phyloP scores from a whole-genome alignment of 2,888 invertebrate genomes.

The Carpatolechia fugitivella region DNA sequence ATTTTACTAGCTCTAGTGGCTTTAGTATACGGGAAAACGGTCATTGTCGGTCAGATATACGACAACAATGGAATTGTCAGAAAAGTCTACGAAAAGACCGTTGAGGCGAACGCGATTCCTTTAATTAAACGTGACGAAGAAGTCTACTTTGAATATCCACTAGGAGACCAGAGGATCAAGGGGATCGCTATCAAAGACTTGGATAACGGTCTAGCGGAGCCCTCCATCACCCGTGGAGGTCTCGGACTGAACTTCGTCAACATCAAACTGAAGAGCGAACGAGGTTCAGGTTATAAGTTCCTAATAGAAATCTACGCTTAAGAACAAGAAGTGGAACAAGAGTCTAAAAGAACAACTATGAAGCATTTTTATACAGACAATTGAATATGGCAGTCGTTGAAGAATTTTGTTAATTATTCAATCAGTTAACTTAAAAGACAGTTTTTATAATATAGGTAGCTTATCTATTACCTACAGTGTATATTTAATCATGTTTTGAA shows the following conservation, averaged over 20 bases:
- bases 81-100: slow-evolving; percentile 47
- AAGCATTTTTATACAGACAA: too few species aligned
- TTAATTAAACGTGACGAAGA: slow-evolving; percentile 52
- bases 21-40: slow-evolving; percentile 41
- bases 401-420: too few species aligned
- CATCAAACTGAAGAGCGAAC: slow-evolving; percentile 65
- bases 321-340: too few species aligned
- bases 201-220: slow-evolving; percentile 58
- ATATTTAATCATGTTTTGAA: background rate
- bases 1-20: slow-evolving; percentile 10
- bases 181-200: slow-evolving; percentile 66
- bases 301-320: slow-evolving; percentile 64
- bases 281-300: slow-evolving; percentile 59
- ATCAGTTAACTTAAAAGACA: too few species aligned
- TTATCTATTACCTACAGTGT: background rate
- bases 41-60: slow-evolving; percentile 55
- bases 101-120: slow-evolving; percentile 43
- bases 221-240: slow-evolving; percentile 63
- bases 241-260: slow-evolving; percentile 59
- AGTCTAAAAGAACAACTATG: too few species aligned
- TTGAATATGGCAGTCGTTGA: too few species aligned
- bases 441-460: slow-evolving; percentile 12
- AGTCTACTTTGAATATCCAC: slow-evolving; percentile 49
- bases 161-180: slow-evolving; percentile 57
- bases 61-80: slow-evolving; percentile 46